phyloP scores from a whole-genome alignment of 2,888 invertebrate species.

The Leucania comma region DNA sequence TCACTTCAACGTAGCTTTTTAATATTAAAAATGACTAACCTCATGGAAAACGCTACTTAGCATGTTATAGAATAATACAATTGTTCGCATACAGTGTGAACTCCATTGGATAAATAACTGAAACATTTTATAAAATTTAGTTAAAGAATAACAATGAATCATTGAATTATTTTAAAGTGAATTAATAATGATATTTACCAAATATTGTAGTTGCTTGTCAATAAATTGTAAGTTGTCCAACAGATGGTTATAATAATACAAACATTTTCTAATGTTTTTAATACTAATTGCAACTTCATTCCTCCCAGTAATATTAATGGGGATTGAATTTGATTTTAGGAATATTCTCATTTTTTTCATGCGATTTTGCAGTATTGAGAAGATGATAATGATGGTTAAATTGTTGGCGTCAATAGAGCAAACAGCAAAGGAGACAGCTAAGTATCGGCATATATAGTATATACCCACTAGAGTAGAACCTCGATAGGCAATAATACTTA shows the following conservation, averaged over 20 bases:
- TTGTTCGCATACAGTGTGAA: not conserved
- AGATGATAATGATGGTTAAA: not conserved
- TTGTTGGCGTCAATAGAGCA: not conserved
- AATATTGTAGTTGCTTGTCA: conserved; percentile 1
- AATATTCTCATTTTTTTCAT: conserved; percentile 7
- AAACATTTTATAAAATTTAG: not conserved
- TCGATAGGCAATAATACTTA: not conserved
- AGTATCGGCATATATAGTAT: too few relatives aligned
- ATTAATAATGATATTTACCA: not conserved
- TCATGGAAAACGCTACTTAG: not conserved
- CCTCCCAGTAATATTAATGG: conserved; percentile 3
- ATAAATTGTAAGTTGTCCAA: conserved; percentile 2
- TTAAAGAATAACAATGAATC: too few relatives aligned
- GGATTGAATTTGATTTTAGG: conserved; percentile 4
- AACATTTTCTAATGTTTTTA: conserved; percentile 25
- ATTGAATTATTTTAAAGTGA: not conserved
- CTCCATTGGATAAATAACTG: conserved; percentile 11
- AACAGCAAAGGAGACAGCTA: too few relatives aligned
- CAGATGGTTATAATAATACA: conserved; percentile 44
- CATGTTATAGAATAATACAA: not conserved
- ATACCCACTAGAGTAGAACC: fast-evolving
- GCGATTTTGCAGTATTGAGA: not conserved
- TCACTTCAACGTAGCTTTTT: not conserved
- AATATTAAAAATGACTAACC: not conserved
- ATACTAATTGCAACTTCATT: conserved; percentile 4